phyloP scores from a whole-genome alignment of 2,113 vertebrate genomes.

The Aviceda subcristata region DNA sequence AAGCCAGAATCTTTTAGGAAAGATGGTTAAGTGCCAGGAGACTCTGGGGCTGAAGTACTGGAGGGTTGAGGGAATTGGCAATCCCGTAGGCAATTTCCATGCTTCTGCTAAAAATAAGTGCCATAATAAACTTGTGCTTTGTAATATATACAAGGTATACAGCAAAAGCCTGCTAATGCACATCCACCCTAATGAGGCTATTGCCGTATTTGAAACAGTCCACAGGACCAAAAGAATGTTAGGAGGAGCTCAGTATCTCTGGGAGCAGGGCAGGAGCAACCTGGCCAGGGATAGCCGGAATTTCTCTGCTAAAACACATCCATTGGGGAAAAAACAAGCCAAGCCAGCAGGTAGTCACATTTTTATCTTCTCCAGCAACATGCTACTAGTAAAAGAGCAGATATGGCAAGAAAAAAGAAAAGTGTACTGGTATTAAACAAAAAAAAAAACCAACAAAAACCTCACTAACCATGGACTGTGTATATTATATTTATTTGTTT shows the following conservation, averaged over 20 bases:
- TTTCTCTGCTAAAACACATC: not conserved
- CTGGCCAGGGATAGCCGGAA: not conserved
- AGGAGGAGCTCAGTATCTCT: not conserved
- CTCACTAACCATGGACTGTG: not conserved
- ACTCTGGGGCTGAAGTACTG: not conserved
- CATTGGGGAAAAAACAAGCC: not conserved
- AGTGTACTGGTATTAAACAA: not conserved
- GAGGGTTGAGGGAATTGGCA: conserved; percentile 28
- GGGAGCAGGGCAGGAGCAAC: not conserved
- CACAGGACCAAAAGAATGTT: not conserved
- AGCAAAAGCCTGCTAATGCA: not conserved
- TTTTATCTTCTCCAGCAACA: not conserved
- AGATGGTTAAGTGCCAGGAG: conserved; percentile 52
- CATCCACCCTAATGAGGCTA: not conserved
- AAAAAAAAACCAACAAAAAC: too few species aligned
- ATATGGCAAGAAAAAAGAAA: not conserved
- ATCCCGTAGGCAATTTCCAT: not conserved
- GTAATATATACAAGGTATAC: not conserved
- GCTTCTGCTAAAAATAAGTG: conserved; percentile 49
- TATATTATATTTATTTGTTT: not conserved
- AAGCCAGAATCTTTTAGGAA: conserved; percentile 60
- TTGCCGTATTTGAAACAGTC: not conserved
- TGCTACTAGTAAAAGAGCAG: not conserved
- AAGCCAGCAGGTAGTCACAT: not conserved
- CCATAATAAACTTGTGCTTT: not conserved